A percentile compares a stretch with the other conserved stretches of the same genome.
Evolutionary conservation across 2,888 invertebrate species (phyloP).

Genomic region (Microplitis manilae): DNA sequence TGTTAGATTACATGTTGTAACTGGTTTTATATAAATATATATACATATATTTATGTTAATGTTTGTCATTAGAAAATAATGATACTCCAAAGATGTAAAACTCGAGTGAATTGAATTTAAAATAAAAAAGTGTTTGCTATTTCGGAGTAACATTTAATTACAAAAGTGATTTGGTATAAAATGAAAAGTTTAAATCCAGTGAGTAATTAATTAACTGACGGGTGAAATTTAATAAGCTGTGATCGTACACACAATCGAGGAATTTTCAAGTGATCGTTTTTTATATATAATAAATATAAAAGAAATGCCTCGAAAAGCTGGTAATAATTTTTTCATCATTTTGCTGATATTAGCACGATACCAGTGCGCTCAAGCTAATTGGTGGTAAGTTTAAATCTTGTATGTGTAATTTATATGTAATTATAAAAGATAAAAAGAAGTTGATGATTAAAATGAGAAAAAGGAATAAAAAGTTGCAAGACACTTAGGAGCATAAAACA

Average conservation of each 20-base stretch:
- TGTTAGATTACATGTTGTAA: not conserved
- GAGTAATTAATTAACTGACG: not conserved
- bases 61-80: not conserved
- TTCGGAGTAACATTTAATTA: not conserved
- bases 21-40: not conserved
- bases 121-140: not conserved
- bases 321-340: slow-evolving; percentile 49
- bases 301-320: slow-evolving; percentile 25
- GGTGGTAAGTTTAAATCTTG: slow-evolving; percentile 65
- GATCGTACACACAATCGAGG: not conserved
- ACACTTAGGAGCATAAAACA: slow-evolving; percentile 11
- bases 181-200: not conserved
- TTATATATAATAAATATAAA: not conserved
- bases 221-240: not conserved
- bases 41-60: not conserved
- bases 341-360: slow-evolving; percentile 59
- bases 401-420: slow-evolving; percentile 12
- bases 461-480: not conserved
- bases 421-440: slow-evolving; percentile 22
- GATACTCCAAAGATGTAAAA: slow-evolving; percentile 7
- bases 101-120: not conserved
- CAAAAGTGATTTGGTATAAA: not conserved
- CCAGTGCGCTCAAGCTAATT: slow-evolving; percentile 66
- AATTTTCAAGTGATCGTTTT: slow-evolving; percentile 12
- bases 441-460: not conserved